phyloP scores from a whole-genome alignment of 2,797 vertebrate genomes.

The Lerista edwardsae region DNA sequence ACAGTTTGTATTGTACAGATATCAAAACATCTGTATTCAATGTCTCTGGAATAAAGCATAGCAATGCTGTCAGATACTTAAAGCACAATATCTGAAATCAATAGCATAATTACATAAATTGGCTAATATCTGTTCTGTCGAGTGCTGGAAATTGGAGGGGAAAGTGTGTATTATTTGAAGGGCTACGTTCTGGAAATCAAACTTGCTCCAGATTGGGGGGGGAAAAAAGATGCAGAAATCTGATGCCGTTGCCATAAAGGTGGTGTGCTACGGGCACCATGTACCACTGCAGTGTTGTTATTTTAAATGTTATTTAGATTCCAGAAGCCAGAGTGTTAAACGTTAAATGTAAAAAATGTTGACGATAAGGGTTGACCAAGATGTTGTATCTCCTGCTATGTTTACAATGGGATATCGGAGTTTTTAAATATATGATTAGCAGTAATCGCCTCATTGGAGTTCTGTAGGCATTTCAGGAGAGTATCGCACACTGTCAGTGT shows the following conservation, averaged over 20 bases:
- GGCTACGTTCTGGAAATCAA: not conserved
- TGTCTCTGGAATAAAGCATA: not conserved
- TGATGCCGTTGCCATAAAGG: not conserved
- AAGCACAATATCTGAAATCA: slow-evolving; percentile 15
- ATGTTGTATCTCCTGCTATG: slow-evolving; percentile 3
- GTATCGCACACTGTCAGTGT: not conserved
- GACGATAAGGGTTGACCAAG: slow-evolving; percentile 2
- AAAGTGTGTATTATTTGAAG: not conserved
- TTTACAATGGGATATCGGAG: slow-evolving; percentile 18
- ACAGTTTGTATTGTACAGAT: not conserved
- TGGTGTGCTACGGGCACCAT: not conserved
- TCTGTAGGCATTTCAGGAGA: not conserved
- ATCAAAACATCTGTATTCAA: not conserved
- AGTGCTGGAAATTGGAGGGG: not conserved
- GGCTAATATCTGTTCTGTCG: not conserved
- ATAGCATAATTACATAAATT: slow-evolving; percentile 11
- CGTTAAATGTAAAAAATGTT: not conserved
- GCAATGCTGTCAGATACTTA: not conserved
- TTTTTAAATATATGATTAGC: slow-evolving; percentile 13
- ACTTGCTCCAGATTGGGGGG: not conserved
- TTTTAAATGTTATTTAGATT: not conserved
- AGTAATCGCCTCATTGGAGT: not conserved
- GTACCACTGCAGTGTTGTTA: not conserved
- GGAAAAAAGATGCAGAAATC: not conserved
- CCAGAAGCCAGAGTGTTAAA: not conserved